Evolutionary conservation across 1,140 invertebrate genomes (phyloP).

Genomic region (Lepidurus apus): DNA sequence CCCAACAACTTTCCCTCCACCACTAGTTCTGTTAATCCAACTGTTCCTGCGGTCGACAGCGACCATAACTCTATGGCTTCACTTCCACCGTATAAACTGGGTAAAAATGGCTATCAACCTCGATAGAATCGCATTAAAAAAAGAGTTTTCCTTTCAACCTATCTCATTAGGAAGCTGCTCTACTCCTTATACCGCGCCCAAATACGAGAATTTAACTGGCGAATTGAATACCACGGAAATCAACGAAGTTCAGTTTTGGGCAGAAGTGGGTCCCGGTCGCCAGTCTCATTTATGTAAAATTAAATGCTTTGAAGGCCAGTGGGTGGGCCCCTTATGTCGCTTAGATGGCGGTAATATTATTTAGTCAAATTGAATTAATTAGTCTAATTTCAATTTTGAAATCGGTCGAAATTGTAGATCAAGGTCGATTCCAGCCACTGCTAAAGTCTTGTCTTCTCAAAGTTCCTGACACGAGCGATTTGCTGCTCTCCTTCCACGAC

Average conservation of each 20-base stretch:
- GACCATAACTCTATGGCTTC: too few relatives aligned
- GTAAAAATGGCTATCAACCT: too few relatives aligned
- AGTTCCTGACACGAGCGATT: slow-evolving; percentile 50
- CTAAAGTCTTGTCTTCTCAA: slow-evolving; percentile 55
- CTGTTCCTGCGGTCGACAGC: not conserved
- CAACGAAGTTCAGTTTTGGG: slow-evolving; percentile 54
- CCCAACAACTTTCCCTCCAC: not conserved
- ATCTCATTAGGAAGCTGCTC: not conserved
- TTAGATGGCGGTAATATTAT: slow-evolving; percentile 47
- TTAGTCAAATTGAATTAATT: not conserved
- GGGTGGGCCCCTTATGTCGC: slow-evolving; percentile 67
- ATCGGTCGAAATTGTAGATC: slow-evolving; percentile 39
- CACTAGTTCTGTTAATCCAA: not conserved
- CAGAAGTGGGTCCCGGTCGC: slow-evolving; percentile 58
- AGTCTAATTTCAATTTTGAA: not conserved
- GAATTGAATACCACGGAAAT: slow-evolving; percentile 33
- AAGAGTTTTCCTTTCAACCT: not conserved
- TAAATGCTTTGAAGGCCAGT: slow-evolving; percentile 69
- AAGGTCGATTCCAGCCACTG: slow-evolving; percentile 54
- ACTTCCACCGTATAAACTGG: too few relatives aligned
- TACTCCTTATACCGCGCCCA: not conserved
- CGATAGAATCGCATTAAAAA: too few relatives aligned
- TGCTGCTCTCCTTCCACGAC: slow-evolving; percentile 45
- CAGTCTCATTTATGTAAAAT: slow-evolving; percentile 68
- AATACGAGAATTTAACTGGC: not conserved